Conservation (phyloP, 1,140 invertebrate species). For the Drosophila nebulosa region DNA sequence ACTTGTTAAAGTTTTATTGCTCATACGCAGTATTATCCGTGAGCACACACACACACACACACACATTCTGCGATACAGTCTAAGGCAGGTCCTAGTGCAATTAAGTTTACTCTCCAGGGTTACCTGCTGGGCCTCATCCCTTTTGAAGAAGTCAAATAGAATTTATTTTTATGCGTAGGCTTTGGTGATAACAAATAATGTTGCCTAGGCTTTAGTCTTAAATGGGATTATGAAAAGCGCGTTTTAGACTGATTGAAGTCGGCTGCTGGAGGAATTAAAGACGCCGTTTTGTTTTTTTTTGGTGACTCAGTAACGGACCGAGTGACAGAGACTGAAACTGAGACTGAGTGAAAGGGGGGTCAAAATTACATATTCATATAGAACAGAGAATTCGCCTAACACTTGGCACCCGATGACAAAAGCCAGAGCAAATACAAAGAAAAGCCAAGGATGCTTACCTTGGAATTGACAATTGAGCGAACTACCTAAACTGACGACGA, state of each 20-base stretch:
- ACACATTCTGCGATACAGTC: background rate
- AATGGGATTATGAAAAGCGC: background rate
- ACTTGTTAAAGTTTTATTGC: conserved; percentile 56
- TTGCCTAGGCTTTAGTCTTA: background rate
- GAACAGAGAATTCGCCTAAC: conserved; percentile 33
- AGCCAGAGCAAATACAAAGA: conserved; percentile 16
- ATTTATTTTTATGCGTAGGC: background rate
- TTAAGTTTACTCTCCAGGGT: conserved; percentile 43
- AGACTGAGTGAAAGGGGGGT: conserved; percentile 19
- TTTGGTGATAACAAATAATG: conserved; percentile 1
- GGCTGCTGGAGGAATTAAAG: background rate
- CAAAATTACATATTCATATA: conserved; percentile 66
- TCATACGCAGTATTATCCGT: conserved; percentile 46
- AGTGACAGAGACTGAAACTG: too few relatives aligned
- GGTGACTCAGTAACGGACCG: too few relatives aligned
- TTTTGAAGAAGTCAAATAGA: background rate
- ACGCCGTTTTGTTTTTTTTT: background rate
- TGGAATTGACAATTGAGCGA: conserved; percentile 4
- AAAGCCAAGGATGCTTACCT: conserved; percentile 21
- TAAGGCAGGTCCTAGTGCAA: conserved; percentile 27
- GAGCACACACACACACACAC: conserved; percentile 1
- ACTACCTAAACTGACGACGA: background rate
- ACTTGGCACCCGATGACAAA: conserved; percentile 20
- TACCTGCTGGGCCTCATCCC: background rate
- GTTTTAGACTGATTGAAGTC: conserved; percentile 3